Base-by-base conservation (phyloP, 2,888 invertebrate species). In the Esperia sulphurella region DNA sequence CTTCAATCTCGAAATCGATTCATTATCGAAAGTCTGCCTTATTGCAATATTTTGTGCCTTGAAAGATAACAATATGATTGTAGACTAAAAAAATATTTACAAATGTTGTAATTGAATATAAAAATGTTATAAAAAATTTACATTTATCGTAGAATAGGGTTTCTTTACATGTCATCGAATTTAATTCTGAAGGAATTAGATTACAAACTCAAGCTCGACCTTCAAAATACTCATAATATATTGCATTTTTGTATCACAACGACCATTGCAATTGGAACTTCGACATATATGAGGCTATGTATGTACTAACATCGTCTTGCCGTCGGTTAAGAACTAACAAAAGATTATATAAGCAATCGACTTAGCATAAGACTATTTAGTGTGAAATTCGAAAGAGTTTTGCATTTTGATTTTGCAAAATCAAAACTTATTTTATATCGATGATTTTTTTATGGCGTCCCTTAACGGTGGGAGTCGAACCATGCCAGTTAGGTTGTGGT, bases 271-370 rank as follows among this genome's bases (percentile, higher is more conserved):
- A 41, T 1, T 33, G 14, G 30, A 42, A 38, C 28, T 35, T 9
- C 9, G 31, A 40, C 8, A 9, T 59, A 60, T 48, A 49, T 53
- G 63, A 65, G 60, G 61, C 61, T 64, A 55, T 45, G n/a, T 50
- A 64, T 51, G n/a, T 61, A 61, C 50, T 55, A 62, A 56, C 48
- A 42, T 49, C 53, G 55, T 82, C 81, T 82, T 82, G 81, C 81
- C 81, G 75, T 67, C 65, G 60, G 62, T 54, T 66, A 33, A 33
- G 8, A 10, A 33, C 33, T 33, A 33, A 33, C 33, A 33, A 33
- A 33, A 33, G 8, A 33, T 10, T 8, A 5, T 21, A 21, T 21
- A 21, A 2, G 21, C 5, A 21, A 21, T 21, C 21, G 2, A 21
- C 21, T 21, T 21, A 21, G 3, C 21, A 21, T 21, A 21, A 5